Conservation (phyloP, 2,888 invertebrate genomes). For the Nemotelus nigrinus region DNA sequence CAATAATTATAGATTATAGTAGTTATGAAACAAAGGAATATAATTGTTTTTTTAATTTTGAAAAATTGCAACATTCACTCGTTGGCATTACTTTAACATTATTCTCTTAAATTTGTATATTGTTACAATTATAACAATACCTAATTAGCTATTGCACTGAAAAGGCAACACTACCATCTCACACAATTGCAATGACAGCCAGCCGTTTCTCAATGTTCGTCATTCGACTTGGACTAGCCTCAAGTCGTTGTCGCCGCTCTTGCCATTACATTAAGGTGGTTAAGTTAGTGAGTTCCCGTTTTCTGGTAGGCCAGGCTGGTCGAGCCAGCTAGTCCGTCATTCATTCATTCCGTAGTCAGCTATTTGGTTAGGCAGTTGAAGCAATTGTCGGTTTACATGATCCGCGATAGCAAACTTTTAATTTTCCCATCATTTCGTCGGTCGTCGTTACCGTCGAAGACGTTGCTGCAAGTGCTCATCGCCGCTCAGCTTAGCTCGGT, state of each 20-base stretch:
- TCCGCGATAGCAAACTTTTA: neutral
- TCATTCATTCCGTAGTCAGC: neutral
- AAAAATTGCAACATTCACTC: too few species aligned
- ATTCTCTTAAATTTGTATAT: neutral
- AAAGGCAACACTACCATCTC: neutral
- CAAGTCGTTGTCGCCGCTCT: neutral
- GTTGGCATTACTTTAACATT: neutral
- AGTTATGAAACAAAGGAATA: too few species aligned
- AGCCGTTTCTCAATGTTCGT: neutral
- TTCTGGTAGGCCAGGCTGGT: constrained; percentile 35
- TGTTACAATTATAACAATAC: neutral
- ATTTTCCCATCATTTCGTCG: too few species aligned
- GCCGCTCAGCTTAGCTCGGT: too few species aligned
- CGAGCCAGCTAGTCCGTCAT: neutral
- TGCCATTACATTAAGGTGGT: neutral
- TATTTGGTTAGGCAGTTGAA: neutral
- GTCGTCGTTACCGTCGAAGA: neutral
- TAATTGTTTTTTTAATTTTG: too few species aligned
- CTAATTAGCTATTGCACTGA: neutral
- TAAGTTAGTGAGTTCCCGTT: constrained; percentile 25
- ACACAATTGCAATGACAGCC: neutral
- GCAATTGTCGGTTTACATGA: neutral
- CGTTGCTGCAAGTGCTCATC: neutral
- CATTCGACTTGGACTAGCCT: constrained; percentile 26
- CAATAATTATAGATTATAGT: too few species aligned